These are phyloP conservation scores for Eublepharis macularius DNA, from an alignment of 2,113 vertebrate species.

Conservation along the genomic window DNA sequence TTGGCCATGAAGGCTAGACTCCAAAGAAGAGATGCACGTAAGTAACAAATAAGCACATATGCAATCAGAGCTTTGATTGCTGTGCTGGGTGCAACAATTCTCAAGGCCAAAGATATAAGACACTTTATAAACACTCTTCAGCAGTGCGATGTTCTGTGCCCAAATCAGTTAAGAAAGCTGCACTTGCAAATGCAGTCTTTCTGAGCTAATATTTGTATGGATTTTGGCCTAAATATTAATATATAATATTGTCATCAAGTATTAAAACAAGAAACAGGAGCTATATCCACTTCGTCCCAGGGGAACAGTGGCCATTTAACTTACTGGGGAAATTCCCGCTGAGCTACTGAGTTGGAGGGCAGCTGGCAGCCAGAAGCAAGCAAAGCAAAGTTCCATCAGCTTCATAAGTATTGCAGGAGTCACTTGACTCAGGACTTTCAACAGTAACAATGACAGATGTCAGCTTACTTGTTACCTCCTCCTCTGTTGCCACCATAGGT, in stretches of 20 bases:
- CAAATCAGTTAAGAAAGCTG: not conserved
- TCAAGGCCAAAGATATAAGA: not conserved
- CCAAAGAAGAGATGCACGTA: not conserved
- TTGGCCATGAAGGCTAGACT: not conserved
- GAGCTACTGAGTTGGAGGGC: too few relatives aligned
- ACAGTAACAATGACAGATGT: too few relatives aligned
- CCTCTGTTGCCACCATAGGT: too few relatives aligned
- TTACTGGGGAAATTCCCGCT: too few relatives aligned
- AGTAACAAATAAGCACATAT: not conserved
- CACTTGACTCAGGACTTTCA: too few relatives aligned
- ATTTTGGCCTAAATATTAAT: slow-evolving; percentile 14
- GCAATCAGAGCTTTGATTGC: not conserved
- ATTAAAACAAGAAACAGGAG: slow-evolving; percentile 4
- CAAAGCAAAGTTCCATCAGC: too few relatives aligned
- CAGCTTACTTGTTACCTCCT: too few relatives aligned
- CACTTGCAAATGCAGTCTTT: not conserved
- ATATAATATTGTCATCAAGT: not conserved
- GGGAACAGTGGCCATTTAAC: too few relatives aligned
- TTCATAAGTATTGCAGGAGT: too few relatives aligned
- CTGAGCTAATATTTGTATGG: not conserved
- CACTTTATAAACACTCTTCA: not conserved
- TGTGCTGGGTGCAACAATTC: not conserved
- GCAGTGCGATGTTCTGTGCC: not conserved
- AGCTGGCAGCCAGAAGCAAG: too few relatives aligned
- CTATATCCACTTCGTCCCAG: slow-evolving; percentile 26